Conservation (phyloP, 2,888 invertebrate genomes). For the Himalopsyche japonica region DNA sequence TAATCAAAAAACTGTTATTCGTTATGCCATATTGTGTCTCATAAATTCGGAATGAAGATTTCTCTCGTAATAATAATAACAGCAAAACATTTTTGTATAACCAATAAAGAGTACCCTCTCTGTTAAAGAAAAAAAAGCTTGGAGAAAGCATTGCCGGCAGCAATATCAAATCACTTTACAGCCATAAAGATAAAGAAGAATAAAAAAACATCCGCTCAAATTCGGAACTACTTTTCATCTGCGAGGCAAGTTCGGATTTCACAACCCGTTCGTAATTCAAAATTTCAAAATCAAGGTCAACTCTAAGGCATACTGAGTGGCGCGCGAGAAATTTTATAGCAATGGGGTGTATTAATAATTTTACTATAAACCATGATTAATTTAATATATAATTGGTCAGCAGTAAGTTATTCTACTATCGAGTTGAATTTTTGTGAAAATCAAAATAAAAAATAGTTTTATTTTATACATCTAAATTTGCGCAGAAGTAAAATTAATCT, state of each 20-base stretch:
- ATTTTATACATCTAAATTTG: no score
- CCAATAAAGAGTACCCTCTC: not conserved
- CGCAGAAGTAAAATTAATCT: no score
- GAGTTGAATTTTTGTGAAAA: no score
- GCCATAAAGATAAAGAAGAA: not conserved
- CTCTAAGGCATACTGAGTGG: conserved; percentile 21
- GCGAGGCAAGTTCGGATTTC: conserved; percentile 22
- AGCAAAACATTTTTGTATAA: not conserved
- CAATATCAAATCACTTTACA: not conserved
- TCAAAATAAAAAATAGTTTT: no score
- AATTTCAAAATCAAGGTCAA: conserved; percentile 39
- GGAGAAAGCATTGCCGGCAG: not conserved
- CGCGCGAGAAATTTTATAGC: not conserved
- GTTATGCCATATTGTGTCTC: not conserved
- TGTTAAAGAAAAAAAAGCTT: not conserved
- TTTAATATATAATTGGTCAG: no score
- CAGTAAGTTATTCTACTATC: no score
- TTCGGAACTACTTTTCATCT: not conserved
- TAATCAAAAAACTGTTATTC: not conserved
- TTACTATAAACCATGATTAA: no score
- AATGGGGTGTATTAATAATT: no score
- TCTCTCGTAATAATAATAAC: not conserved
- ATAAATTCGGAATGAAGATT: not conserved
- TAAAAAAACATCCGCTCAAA: not conserved
- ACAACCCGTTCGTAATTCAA: conserved; percentile 31